These are phyloP conservation scores for Andrena haemorrhoa DNA, from an alignment of 2,888 invertebrate species.

Conservation along the genomic window DNA sequence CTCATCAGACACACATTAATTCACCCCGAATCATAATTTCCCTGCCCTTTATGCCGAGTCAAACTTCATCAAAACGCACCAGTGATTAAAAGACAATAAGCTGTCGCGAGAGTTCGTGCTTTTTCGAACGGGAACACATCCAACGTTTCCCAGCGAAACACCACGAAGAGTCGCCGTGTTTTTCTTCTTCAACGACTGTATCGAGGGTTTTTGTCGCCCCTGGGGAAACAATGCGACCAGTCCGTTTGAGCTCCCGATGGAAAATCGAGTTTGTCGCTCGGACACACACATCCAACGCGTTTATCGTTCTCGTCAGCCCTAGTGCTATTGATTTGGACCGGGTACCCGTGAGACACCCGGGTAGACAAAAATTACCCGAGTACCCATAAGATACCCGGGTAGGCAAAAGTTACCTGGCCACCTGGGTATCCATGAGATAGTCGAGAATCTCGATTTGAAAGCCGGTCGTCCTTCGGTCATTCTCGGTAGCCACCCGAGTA, in stretches of 20 bases:
- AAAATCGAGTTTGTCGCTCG: constrained; percentile 39
- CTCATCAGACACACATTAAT: neutral
- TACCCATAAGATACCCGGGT: too few species aligned
- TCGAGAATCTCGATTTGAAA: too few species aligned
- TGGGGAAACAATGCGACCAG: constrained; percentile 27
- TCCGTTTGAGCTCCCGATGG: constrained; percentile 26
- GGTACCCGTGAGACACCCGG: too few species aligned
- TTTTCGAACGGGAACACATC: constrained; percentile 9
- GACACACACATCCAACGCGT: neutral
- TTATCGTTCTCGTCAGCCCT: neutral
- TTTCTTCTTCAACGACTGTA: constrained; percentile 1
- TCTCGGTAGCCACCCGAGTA: too few species aligned
- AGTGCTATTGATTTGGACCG: too few species aligned
- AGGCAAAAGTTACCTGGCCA: too few species aligned
- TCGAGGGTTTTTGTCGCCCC: constrained; percentile 34
- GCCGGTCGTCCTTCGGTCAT: too few species aligned
- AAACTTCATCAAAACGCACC: neutral
- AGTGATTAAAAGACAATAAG: neutral
- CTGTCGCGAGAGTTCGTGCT: neutral
- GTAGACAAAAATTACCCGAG: too few species aligned
- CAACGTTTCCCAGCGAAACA: neutral
- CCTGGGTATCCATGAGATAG: too few species aligned
- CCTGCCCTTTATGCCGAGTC: neutral
- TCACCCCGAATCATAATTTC: neutral
- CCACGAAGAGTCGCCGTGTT: neutral